Evolutionary conservation across 2,113 vertebrate genomes (phyloP).

Genomic region (Lepus americanus): DNA sequence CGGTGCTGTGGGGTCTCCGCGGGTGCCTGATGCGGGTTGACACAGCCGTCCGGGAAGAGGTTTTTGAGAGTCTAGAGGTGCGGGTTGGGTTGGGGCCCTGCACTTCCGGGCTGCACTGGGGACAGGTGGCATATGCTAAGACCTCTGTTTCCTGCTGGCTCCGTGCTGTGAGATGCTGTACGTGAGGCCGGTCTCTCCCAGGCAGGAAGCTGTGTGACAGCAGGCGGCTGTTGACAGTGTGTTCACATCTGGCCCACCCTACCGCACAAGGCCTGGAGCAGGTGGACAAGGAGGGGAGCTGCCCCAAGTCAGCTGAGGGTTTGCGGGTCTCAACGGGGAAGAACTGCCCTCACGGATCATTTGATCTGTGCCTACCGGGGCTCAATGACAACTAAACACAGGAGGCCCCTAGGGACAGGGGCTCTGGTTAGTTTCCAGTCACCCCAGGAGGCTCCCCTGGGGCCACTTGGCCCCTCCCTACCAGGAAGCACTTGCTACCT

Average conservation of each 20-base stretch:
- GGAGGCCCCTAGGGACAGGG: not conserved
- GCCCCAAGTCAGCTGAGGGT: not conserved
- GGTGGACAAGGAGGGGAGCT: not conserved
- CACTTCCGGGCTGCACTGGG: conserved; percentile 53
- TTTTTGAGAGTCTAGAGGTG: not conserved
- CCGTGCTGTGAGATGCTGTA: not conserved
- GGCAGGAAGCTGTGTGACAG: rapidly evolving
- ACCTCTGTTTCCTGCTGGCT: conserved; percentile 68
- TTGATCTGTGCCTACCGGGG: not conserved
- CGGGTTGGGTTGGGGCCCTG: not conserved
- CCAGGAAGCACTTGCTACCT: not conserved
- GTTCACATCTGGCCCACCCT: not conserved
- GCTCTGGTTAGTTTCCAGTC: no score
- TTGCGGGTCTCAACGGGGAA: not conserved
- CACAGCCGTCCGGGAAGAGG: not conserved
- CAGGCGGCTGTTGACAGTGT: not conserved
- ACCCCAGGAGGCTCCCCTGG: no score
- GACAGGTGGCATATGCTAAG: conserved; percentile 43
- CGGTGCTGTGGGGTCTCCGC: not conserved
- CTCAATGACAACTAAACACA: not conserved
- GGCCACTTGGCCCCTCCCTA: not conserved
- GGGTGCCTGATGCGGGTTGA: not conserved
- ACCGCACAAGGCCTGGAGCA: not conserved
- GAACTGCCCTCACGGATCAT: not conserved
- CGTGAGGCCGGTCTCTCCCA: not conserved